Conservation (phyloP, 1,140 invertebrate genomes). For the Cryptotermes secundus region DNA sequence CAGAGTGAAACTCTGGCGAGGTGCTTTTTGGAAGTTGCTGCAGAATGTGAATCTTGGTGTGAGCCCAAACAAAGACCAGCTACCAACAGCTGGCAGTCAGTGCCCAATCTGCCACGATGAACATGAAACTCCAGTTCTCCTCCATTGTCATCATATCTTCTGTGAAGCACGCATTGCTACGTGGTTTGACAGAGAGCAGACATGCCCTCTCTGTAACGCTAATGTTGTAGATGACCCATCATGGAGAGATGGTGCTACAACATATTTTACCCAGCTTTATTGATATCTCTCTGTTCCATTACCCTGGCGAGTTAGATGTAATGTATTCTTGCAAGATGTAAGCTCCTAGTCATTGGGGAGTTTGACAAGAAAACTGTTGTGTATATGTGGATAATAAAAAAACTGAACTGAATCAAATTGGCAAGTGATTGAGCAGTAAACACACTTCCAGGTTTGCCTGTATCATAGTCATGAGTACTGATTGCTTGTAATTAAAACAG, state of each 20-base stretch:
- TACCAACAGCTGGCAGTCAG: conserved; percentile 70
- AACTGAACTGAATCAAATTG: background rate
- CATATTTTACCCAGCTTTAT: conserved; percentile 79
- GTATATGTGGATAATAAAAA: background rate
- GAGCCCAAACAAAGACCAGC: conserved; percentile 73
- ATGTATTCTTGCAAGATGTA: background rate
- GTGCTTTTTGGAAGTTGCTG: conserved; percentile 68
- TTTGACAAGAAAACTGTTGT: background rate
- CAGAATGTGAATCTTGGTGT: conserved; percentile 77
- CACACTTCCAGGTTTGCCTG: no score
- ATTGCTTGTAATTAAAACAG: background rate
- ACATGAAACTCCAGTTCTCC: conserved; percentile 76
- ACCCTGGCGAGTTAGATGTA: background rate
- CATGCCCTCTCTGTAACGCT: conserved; percentile 89
- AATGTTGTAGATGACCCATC: conserved; percentile 81
- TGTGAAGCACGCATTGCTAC: conserved; percentile 88
- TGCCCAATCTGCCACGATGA: conserved; percentile 92
- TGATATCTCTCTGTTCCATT: conserved; percentile 46
- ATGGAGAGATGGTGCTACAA: conserved; percentile 85
- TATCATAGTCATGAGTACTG: background rate
- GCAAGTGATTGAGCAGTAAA: no score
- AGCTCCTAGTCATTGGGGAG: background rate
- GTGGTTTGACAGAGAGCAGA: conserved; percentile 89
- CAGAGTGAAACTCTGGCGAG: conserved; percentile 64
- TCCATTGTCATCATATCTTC: conserved; percentile 87